These are phyloP conservation scores for Sebastes umbrosus DNA, from an alignment of 2,797 vertebrate species.

Conservation along the genomic window DNA sequence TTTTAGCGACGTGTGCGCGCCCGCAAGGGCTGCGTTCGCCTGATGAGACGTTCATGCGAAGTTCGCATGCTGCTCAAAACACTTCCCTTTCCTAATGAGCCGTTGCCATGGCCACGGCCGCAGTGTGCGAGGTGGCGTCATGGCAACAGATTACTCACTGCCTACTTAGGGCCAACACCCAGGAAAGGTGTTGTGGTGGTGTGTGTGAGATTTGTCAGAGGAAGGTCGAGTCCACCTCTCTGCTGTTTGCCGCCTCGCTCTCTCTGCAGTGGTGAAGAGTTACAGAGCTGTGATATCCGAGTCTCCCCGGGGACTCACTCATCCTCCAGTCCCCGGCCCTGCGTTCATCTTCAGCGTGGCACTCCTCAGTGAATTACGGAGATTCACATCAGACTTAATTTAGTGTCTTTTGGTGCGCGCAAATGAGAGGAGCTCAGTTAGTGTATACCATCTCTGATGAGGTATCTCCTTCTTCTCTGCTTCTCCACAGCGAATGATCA, in stretches of 20 bases:
- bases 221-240: slow-evolving; percentile 50
- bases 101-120: slow-evolving; percentile 40
- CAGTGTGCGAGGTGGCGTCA: slow-evolving; percentile 42
- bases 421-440: slow-evolving; percentile 33
- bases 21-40: not conserved
- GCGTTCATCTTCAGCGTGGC: slow-evolving; percentile 42
- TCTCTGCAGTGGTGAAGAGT: slow-evolving; percentile 67
- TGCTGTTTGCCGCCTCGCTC: slow-evolving; percentile 15
- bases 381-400: slow-evolving; percentile 47
- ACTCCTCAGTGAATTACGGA: slow-evolving; percentile 38
- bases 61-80: slow-evolving; percentile 39
- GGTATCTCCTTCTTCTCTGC: not conserved
- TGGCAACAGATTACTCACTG: slow-evolving; percentile 64
- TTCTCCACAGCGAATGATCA: not conserved
- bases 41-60: slow-evolving; percentile 27
- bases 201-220: slow-evolving; percentile 30
- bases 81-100: slow-evolving; percentile 48
- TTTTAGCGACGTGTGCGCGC: not conserved
- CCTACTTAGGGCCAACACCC: slow-evolving; percentile 49
- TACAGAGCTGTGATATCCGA: slow-evolving; percentile 65
- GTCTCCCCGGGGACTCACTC: slow-evolving; percentile 54
- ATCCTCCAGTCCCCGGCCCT: slow-evolving; percentile 41
- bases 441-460: slow-evolving; percentile 6
- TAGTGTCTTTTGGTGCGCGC: slow-evolving; percentile 13
- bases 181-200: slow-evolving; percentile 46